Evolutionary conservation across 2,888 invertebrate species (phyloP).

Genomic region (Ochropacha duplaris): DNA sequence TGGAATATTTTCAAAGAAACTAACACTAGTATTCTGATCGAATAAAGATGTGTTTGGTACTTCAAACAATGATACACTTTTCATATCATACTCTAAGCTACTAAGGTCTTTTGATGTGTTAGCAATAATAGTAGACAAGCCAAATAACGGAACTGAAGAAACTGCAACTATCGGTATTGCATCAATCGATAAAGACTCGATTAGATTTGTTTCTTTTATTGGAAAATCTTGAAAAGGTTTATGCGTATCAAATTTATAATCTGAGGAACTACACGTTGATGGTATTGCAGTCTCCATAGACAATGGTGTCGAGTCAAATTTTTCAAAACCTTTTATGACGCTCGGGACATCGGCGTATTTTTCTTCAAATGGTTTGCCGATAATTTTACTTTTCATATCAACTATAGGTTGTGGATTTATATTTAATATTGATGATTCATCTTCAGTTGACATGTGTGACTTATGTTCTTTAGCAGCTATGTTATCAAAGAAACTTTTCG

Average conservation of each 20-base stretch:
- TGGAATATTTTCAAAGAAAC: constrained; percentile 38
- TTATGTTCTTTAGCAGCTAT: background rate
- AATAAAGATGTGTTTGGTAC: constrained; percentile 14
- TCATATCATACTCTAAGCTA: constrained; percentile 19
- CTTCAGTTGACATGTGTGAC: background rate
- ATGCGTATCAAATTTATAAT: background rate
- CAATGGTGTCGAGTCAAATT: background rate
- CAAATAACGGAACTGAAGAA: constrained; percentile 46
- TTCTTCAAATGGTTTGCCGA: background rate
- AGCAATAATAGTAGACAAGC: constrained; percentile 42
- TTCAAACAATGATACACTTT: constrained; percentile 19
- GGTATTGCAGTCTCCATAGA: background rate
- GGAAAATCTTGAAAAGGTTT: constrained; percentile 5
- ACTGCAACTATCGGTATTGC: constrained; percentile 36
- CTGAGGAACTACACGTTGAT: background rate
- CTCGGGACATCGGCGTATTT: background rate
- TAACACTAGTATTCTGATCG: constrained; percentile 25
- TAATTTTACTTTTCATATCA: background rate
- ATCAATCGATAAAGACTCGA: constrained; percentile 33
- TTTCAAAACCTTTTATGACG: background rate
- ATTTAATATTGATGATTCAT: background rate
- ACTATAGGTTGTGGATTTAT: background rate
- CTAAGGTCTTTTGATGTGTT: constrained; percentile 35
- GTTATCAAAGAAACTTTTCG: constrained; percentile 14
- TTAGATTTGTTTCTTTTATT: constrained; percentile 22